A percentile compares a stretch with the other conserved stretches of the same genome.
Conservation (phyloP, 1,140 invertebrate genomes). For the Drosophila simulans region DNA sequence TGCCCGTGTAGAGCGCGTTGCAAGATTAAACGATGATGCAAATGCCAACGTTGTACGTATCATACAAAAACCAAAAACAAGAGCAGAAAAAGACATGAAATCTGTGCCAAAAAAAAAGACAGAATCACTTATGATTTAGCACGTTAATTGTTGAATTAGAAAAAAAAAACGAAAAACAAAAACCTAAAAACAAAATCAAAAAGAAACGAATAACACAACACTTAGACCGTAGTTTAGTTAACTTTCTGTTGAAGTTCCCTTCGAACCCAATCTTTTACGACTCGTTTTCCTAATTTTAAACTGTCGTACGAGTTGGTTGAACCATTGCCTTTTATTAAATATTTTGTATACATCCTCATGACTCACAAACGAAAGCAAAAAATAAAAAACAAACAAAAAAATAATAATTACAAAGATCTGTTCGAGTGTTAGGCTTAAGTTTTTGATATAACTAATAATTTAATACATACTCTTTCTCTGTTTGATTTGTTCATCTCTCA, state of each 20-base stretch:
- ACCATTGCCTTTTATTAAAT: conserved; percentile 36
- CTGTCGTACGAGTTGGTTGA: conserved; percentile 58
- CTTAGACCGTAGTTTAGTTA: conserved; percentile 54
- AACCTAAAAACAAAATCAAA: conserved; percentile 4
- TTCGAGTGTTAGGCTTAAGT: conserved; percentile 44
- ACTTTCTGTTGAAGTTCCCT: conserved; percentile 48
- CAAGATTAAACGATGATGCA: conserved; percentile 59
- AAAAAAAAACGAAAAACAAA: conserved; percentile 12
- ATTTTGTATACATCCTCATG: conserved; percentile 61
- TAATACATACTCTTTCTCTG: conserved; percentile 63
- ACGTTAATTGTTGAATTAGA: conserved; percentile 72
- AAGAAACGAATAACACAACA: conserved; percentile 43
- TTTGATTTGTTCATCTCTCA: conserved; percentile 76
- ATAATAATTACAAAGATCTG: conserved; percentile 29
- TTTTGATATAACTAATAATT: conserved; percentile 45
- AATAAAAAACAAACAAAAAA: conserved; percentile 15
- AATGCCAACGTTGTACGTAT: conserved; percentile 77
- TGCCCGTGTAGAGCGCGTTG: conserved; percentile 67
- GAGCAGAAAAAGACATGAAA: conserved; percentile 66
- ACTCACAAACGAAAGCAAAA: conserved; percentile 30
- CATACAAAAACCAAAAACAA: conserved; percentile 21
- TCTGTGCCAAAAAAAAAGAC: conserved; percentile 75
- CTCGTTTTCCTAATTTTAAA: conserved; percentile 59
- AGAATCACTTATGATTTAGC: conserved; percentile 55
- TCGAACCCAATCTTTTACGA: conserved; percentile 51